Evolutionary conservation across 2,113 vertebrate species (phyloP).

Genomic region (Rousettus leschenaultii): DNA sequence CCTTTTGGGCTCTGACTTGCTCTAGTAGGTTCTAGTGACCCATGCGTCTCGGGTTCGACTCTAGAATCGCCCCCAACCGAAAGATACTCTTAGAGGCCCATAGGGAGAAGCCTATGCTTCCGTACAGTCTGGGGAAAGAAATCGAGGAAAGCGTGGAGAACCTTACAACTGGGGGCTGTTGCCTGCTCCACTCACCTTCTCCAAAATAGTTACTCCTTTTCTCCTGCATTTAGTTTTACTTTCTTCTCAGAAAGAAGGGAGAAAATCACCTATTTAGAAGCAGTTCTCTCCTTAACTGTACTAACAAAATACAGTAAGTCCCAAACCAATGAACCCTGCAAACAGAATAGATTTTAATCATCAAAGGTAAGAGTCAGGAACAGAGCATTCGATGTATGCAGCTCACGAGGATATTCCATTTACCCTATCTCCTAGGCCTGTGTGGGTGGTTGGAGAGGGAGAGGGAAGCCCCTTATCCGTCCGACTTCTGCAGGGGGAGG

Average conservation of each 20-base stretch:
- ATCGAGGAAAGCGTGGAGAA: not conserved
- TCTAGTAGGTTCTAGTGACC: not conserved
- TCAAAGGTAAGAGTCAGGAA: not conserved
- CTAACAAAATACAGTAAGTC: not conserved
- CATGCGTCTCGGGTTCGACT: not conserved
- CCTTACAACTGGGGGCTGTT: not conserved
- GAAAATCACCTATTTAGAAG: not conserved
- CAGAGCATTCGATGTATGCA: not conserved
- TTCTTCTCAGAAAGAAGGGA: not conserved
- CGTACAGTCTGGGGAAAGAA: not conserved
- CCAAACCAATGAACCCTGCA: not conserved
- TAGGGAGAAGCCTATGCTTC: conserved; percentile 26
- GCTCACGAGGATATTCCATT: conserved; percentile 9
- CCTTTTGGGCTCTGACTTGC: not conserved
- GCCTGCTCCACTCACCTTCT: not conserved
- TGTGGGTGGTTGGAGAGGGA: not conserved
- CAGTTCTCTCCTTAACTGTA: not conserved
- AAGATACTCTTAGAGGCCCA: conserved; percentile 23
- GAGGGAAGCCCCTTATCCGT: not conserved
- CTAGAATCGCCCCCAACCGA: not conserved
- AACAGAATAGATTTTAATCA: not conserved
- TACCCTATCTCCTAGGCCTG: not conserved
- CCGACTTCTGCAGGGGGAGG: not conserved
- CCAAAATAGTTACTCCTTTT: not conserved
- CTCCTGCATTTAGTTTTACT: not conserved